These are phyloP conservation scores for Pomatorhinus ruficollis DNA, from an alignment of 2,113 vertebrate genomes.

Conservation along the genomic window DNA sequence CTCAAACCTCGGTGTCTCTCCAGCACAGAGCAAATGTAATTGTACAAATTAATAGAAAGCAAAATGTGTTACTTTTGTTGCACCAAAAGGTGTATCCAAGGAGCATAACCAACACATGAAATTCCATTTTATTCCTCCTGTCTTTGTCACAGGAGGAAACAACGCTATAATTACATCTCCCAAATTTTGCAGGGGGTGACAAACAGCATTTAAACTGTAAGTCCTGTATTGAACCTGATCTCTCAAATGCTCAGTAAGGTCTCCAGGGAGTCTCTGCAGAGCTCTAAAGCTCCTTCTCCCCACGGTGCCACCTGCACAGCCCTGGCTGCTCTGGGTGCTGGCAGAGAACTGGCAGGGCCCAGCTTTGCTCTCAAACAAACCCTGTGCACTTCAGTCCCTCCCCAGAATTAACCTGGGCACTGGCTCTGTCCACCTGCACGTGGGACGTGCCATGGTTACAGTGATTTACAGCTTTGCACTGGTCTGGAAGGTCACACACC, in stretches of 20 bases:
- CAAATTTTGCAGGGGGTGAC: not conserved
- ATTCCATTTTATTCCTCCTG: not conserved
- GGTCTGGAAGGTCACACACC: not conserved
- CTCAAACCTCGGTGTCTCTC: not conserved
- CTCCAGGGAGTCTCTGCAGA: not conserved
- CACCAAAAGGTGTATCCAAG: not conserved
- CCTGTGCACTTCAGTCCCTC: not conserved
- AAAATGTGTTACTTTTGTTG: not conserved
- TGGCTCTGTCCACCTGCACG: rapidly evolving
- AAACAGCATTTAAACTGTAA: not conserved
- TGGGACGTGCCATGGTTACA: rapidly evolving
- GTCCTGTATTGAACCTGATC: not conserved
- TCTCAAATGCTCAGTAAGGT: not conserved
- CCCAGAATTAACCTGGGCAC: not conserved
- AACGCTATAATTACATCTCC: not conserved
- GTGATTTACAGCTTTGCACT: not conserved
- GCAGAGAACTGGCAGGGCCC: not conserved
- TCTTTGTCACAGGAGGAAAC: not conserved
- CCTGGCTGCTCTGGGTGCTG: not conserved
- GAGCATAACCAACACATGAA: not conserved
- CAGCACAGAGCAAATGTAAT: not conserved
- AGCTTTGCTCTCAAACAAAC: not conserved
- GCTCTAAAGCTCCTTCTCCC: not conserved
- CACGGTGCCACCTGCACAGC: not conserved
- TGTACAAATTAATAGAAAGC: not conserved